Percentiles rank a stretch among this genome's conserved stretches.
Conservation (phyloP, 2,113 vertebrate species). For the Equus przewalskii region DNA sequence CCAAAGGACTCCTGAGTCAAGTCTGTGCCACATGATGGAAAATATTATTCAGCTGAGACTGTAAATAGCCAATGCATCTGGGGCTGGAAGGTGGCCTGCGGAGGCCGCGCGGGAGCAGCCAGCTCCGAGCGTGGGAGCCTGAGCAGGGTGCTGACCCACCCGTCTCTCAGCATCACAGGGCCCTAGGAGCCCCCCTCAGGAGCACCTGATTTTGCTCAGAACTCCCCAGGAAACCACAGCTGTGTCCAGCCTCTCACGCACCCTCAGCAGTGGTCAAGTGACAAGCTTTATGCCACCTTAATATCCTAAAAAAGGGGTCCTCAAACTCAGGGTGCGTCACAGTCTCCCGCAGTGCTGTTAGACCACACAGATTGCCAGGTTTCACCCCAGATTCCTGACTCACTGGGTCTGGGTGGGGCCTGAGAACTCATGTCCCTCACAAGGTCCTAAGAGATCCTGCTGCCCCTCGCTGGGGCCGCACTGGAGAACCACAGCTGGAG, state of each 20-base stretch:
- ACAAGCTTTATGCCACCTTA: rapidly evolving
- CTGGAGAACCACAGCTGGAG: not conserved
- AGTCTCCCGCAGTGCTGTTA: not conserved
- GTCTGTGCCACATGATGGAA: constrained; percentile 17
- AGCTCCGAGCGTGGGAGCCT: not conserved
- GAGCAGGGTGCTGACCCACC: not conserved
- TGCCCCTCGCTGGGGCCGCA: not conserved
- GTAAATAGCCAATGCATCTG: constrained; percentile 23
- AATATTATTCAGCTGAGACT: constrained; percentile 43
- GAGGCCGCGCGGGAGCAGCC: not conserved
- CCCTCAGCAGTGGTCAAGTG: not conserved
- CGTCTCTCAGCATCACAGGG: not conserved
- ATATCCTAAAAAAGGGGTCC: not conserved
- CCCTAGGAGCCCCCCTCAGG: not conserved
- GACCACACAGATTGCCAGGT: not conserved
- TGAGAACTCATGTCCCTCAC: not conserved
- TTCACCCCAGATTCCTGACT: not conserved
- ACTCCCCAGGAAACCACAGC: not conserved
- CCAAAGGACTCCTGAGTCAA: not conserved
- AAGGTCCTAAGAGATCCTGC: not conserved
- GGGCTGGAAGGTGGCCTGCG: not conserved
- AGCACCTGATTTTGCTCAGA: not conserved
- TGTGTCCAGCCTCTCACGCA: rapidly evolving
- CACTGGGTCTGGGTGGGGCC: not conserved
- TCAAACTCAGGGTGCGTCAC: not conserved